phyloP scores from a whole-genome alignment of 2,113 vertebrate species.

The Ameiurus melas region DNA sequence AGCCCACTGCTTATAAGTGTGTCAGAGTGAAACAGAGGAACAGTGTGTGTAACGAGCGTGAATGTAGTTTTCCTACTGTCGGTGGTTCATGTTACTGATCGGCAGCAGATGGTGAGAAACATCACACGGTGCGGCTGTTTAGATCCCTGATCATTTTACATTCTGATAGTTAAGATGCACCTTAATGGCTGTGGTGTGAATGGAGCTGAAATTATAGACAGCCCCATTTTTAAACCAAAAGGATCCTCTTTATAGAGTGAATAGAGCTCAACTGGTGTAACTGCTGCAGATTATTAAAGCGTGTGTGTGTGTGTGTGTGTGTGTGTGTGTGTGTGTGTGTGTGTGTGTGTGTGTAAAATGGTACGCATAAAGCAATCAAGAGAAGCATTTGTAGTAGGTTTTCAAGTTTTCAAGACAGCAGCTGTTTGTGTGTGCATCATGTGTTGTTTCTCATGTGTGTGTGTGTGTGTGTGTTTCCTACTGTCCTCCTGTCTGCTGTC shows the following conservation, averaged over 20 bases:
- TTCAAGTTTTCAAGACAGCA: not conserved
- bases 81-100: conserved; percentile 14
- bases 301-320: not conserved
- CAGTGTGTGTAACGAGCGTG: not conserved
- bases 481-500: not conserved
- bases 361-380: not conserved
- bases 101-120: conserved; percentile 20
- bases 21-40: not conserved
- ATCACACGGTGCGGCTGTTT: conserved; percentile 18
- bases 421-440: not conserved
- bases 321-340: not conserved
- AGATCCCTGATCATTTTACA: conserved; percentile 29
- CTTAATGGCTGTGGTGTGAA: conserved; percentile 2
- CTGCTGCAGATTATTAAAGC: not conserved
- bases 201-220: conserved; percentile 17
- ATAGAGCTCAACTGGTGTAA: not conserved
- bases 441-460: not conserved
- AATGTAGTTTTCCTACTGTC: not conserved
- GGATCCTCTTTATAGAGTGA: not conserved
- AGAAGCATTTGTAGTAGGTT: not conserved
- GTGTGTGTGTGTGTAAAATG: not conserved
- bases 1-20: not conserved
- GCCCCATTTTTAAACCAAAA: not conserved
- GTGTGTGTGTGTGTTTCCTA: not conserved
- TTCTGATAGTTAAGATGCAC: conserved; percentile 24